phyloP scores from a whole-genome alignment of 2,113 vertebrate species.

The Noturus placidus region DNA sequence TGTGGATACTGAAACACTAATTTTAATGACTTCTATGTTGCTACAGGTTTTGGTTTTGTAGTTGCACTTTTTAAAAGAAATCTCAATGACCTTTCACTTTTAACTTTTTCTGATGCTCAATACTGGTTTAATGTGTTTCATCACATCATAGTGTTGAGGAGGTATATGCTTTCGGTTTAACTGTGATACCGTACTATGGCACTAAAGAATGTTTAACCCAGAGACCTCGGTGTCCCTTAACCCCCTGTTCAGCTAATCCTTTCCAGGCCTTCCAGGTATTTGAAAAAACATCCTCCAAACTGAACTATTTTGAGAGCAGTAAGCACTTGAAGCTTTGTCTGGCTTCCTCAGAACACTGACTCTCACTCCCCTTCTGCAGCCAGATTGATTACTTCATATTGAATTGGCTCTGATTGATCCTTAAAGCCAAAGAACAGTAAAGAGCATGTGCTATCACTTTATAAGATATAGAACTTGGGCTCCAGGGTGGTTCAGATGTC shows the following conservation, averaged over 20 bases:
- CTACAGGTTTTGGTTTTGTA: neutral
- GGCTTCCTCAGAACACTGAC: constrained; percentile 17
- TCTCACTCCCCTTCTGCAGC: neutral
- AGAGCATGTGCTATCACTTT: constrained; percentile 21
- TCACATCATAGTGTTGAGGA: neutral
- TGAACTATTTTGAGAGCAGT: constrained; percentile 10
- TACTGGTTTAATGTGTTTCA: neutral
- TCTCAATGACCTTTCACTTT: neutral
- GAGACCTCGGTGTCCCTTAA: neutral
- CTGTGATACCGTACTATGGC: neutral
- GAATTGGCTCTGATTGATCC: constrained; percentile 21
- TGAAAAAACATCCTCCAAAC: constrained; percentile 26
- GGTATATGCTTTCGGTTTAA: constrained; percentile 15
- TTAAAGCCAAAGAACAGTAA: constrained; percentile 1
- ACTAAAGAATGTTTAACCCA: constrained; percentile 5
- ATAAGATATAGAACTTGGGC: neutral
- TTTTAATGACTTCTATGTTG: neutral
- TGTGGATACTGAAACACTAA: neutral
- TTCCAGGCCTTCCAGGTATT: constrained; percentile 2
- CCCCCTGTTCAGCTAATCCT: constrained; percentile 4
- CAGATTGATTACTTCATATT: constrained; percentile 32
- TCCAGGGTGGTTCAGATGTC: neutral
- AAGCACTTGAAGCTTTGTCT: constrained; percentile 12
- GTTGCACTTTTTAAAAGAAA: neutral
- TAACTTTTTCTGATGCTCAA: neutral